Conservation (phyloP, 2,888 invertebrate species). For the Pandemis corylana region DNA sequence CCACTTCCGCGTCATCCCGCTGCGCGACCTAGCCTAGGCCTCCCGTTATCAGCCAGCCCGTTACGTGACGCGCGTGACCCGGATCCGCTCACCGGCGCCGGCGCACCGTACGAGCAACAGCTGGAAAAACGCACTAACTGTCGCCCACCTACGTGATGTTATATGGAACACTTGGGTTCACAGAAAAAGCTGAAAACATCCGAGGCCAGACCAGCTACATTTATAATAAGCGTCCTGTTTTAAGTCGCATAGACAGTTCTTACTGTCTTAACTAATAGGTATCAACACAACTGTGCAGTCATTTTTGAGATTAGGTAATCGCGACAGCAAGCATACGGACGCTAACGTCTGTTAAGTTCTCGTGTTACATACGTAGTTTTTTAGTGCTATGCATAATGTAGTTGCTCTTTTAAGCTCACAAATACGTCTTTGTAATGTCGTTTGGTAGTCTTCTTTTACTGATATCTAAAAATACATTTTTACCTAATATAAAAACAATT, state of each 20-base stretch:
- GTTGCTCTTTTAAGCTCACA: too few species aligned
- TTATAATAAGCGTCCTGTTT: neutral
- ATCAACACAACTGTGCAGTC: too few species aligned
- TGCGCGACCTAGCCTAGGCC: constrained; percentile 78
- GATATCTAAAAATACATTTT: too few species aligned
- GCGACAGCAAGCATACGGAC: too few species aligned
- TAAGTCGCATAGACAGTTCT: neutral
- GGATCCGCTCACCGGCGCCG: constrained; percentile 61
- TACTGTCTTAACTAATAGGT: too few species aligned
- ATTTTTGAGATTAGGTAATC: too few species aligned
- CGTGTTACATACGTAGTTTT: too few species aligned
- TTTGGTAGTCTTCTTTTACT: too few species aligned
- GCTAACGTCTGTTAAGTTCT: too few species aligned
- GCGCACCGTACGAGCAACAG: constrained; percentile 55
- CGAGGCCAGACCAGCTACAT: neutral
- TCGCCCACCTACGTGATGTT: constrained; percentile 47
- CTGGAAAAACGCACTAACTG: constrained; percentile 64
- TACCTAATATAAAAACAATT: neutral
- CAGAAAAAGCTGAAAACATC: neutral
- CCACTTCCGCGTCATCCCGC: constrained; percentile 84
- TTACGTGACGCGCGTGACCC: constrained; percentile 82
- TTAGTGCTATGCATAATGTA: too few species aligned
- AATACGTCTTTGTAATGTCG: too few species aligned
- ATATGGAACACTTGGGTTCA: neutral
- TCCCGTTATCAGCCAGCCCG: constrained; percentile 79